phyloP scores from a whole-genome alignment of 2,113 vertebrate genomes.

The Arothron firmamentum region DNA sequence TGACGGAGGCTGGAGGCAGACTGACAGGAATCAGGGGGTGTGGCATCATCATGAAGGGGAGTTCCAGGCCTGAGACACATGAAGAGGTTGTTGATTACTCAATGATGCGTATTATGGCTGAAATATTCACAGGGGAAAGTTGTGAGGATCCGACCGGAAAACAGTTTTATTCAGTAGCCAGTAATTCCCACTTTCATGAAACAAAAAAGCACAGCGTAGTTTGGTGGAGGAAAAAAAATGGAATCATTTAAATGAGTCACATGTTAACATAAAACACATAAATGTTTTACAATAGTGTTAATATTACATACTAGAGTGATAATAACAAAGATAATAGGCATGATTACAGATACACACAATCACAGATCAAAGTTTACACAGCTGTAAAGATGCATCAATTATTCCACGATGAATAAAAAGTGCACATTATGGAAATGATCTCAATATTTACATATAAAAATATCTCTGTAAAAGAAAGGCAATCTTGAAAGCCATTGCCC shows the following conservation, averaged over 20 bases:
- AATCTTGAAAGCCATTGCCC: slow-evolving; percentile 72
- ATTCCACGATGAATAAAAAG: slow-evolving; percentile 65
- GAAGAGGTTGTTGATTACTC: slow-evolving; percentile 63
- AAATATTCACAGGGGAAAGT: slow-evolving; percentile 54
- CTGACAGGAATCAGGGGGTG: slow-evolving; percentile 98
- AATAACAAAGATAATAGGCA: slow-evolving; percentile 62
- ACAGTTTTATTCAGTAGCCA: slow-evolving; percentile 40
- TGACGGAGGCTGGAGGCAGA: slow-evolving; percentile 98
- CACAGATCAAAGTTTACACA: slow-evolving; percentile 66
- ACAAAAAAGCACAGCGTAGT: background rate
- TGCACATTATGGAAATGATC: slow-evolving; percentile 72
- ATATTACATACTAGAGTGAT: slow-evolving; percentile 69
- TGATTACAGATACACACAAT: slow-evolving; percentile 64
- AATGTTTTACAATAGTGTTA: slow-evolving; percentile 71
- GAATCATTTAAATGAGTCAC: slow-evolving; percentile 57
- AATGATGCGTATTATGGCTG: slow-evolving; percentile 58
- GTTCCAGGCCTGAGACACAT: slow-evolving; percentile 85
- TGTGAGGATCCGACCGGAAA: slow-evolving; percentile 26
- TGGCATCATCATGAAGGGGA: slow-evolving; percentile 99
- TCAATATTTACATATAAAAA: slow-evolving; percentile 72
- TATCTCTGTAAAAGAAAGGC: slow-evolving; percentile 60
- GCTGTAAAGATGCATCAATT: slow-evolving; percentile 70
- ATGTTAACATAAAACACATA: slow-evolving; percentile 68
- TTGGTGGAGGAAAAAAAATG: slow-evolving; percentile 30
- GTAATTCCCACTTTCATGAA: slow-evolving; percentile 40